phyloP scores from a whole-genome alignment of 2,888 invertebrate species.

The Thecocarcelia acutangulata region DNA sequence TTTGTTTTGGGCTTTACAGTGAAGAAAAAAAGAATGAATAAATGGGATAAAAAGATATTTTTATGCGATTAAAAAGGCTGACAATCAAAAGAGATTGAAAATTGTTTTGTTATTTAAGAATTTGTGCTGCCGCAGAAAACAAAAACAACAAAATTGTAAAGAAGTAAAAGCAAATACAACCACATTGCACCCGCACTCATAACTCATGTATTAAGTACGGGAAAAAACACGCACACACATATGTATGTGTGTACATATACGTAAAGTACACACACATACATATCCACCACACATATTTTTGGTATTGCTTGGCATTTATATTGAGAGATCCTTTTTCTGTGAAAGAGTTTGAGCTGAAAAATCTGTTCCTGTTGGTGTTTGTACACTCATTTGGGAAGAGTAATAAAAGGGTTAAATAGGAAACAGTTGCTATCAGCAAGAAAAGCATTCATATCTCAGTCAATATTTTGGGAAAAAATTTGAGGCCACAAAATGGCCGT shows the following conservation, averaged over 20 bases:
- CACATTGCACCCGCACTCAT: conserved; percentile 63
- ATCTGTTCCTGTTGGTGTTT: conserved; percentile 12
- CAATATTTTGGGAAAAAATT: too few relatives aligned
- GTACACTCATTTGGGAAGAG: conserved; percentile 21
- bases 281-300: conserved; percentile 17
- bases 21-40: background rate
- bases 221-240: background rate
- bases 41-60: conserved; percentile 53
- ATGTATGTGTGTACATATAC: background rate
- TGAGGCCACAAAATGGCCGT: too few relatives aligned
- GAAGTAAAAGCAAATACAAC: conserved; percentile 13
- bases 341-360: conserved; percentile 5
- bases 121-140: conserved; percentile 41
- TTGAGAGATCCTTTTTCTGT: conserved; percentile 1
- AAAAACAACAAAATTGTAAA: conserved; percentile 1
- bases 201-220: conserved; percentile 59
- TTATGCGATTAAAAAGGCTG: conserved; percentile 66
- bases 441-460: conserved; percentile 15
- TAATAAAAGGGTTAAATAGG: conserved; percentile 63
- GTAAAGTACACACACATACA: background rate
- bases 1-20: conserved; percentile 57
- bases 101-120: conserved; percentile 30
- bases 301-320: conserved; percentile 7
- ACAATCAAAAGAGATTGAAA: conserved; percentile 55
- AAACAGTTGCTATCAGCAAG: conserved; percentile 61